Conservation (phyloP, 1,140 invertebrate species). For the Pogonognathellus flavescens region DNA sequence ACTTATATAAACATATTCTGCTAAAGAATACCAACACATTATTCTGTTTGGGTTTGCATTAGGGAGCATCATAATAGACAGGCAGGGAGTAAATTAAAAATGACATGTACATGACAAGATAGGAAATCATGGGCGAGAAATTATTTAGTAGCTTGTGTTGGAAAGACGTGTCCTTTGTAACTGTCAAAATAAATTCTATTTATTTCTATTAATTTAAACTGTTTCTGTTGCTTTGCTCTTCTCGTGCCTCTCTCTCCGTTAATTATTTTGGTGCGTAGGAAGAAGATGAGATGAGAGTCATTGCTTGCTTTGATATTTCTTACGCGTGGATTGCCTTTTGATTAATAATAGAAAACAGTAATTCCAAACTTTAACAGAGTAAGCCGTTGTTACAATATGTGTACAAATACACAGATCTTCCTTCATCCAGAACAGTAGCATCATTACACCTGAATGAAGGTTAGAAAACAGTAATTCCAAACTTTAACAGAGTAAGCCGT, state of each 20-base stretch:
- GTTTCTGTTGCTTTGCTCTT: background rate
- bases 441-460: too few relatives aligned
- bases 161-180: background rate
- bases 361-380: background rate
- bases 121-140: background rate
- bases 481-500: background rate
- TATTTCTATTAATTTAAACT: background rate
- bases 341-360: conserved; percentile 19
- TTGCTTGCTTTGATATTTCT: background rate
- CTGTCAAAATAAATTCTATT: conserved; percentile 25
- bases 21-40: too few relatives aligned
- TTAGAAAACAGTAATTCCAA: background rate
- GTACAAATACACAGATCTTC: background rate
- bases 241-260: background rate
- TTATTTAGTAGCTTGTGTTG: background rate
- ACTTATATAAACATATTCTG: background rate
- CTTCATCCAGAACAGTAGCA: too few relatives aligned
- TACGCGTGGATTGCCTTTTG: background rate
- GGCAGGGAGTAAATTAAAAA: conserved; percentile 7
- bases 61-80: background rate
- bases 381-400: background rate
- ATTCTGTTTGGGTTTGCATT: background rate
- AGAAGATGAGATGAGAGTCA: background rate
- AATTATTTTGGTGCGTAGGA: background rate
- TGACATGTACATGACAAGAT: conserved; percentile 12